A percentile compares a stretch with the other conserved stretches of the same genome.
phyloP scores from a whole-genome alignment of 1,140 invertebrate species.

The Macrobrachium rosenbergii region DNA sequence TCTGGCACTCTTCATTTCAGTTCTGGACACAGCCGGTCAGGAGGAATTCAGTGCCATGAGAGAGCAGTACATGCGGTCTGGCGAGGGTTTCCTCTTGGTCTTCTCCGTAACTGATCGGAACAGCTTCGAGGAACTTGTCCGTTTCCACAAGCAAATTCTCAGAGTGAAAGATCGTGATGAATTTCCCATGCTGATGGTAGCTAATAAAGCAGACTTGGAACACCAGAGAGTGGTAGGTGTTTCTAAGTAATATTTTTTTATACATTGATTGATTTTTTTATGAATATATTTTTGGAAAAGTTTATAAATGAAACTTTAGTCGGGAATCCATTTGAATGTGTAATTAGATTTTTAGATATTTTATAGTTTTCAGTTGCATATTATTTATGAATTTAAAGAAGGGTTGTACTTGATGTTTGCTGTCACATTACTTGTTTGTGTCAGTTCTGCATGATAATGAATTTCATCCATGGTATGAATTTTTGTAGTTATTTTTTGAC shows the following conservation, averaged over 20 bases:
- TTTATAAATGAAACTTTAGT: too few relatives aligned
- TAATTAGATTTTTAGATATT: too few relatives aligned
- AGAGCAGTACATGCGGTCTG: constrained; percentile 81
- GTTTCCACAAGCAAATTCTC: constrained; percentile 87
- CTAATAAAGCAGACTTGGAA: constrained; percentile 96
- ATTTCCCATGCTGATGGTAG: constrained; percentile 96
- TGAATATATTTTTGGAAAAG: too few relatives aligned
- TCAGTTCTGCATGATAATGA: too few relatives aligned
- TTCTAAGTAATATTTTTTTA: background rate
- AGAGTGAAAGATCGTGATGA: constrained; percentile 94
- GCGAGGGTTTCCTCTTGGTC: constrained; percentile 94
- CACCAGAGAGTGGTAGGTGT: constrained; percentile 85
- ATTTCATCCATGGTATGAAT: too few relatives aligned
- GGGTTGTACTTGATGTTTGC: too few relatives aligned
- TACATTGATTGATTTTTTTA: background rate
- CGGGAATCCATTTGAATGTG: too few relatives aligned
- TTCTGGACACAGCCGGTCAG: constrained; percentile 97
- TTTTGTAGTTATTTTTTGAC: too few relatives aligned
- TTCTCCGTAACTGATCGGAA: constrained; percentile 94
- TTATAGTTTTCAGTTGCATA: too few relatives aligned
- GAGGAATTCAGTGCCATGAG: constrained; percentile 98
- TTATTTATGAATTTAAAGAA: too few relatives aligned
- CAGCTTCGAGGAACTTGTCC: constrained; percentile 86
- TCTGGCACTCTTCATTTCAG: constrained; percentile 71
- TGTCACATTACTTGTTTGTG: too few relatives aligned